Conservation (phyloP, 2,888 invertebrate genomes). For the Agriotes lineatus region DNA sequence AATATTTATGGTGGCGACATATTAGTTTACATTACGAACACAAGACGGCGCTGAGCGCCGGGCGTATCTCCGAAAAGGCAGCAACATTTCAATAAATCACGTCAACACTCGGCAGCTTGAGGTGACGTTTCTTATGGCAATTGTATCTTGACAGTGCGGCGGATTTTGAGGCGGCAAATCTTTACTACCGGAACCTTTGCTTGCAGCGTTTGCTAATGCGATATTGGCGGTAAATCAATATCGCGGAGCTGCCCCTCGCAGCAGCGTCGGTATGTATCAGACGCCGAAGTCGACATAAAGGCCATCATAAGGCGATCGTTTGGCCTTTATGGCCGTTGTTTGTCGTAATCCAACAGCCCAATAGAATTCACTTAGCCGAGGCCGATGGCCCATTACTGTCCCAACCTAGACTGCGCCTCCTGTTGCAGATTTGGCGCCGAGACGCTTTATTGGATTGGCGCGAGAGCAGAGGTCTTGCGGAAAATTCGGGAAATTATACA, state of each 20-base stretch:
- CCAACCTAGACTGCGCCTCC: not conserved
- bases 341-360: conserved; percentile 34
- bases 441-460: not conserved
- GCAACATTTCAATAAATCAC: no score
- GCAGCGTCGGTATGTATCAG: conserved; percentile 27
- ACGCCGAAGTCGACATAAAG: conserved; percentile 31
- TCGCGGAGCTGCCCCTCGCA: not conserved
- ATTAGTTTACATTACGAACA: no score
- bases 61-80: no score
- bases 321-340: conserved; percentile 36
- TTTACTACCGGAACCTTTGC: not conserved
- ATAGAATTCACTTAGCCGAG: conserved; percentile 15
- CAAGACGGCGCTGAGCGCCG: no score
- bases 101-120: not conserved
- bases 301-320: conserved; percentile 35
- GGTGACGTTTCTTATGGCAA: not conserved
- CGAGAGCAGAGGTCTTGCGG: no score
- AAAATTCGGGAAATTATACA: no score
- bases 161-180: not conserved
- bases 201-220: conserved; percentile 20
- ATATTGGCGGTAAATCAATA: conserved; percentile 28
- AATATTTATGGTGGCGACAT: no score
- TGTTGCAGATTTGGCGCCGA: not conserved
- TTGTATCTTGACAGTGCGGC: not conserved
- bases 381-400: not conserved